Base-by-base conservation (phyloP, 2,888 invertebrate genomes). In the Stramonita haemastoma region DNA sequence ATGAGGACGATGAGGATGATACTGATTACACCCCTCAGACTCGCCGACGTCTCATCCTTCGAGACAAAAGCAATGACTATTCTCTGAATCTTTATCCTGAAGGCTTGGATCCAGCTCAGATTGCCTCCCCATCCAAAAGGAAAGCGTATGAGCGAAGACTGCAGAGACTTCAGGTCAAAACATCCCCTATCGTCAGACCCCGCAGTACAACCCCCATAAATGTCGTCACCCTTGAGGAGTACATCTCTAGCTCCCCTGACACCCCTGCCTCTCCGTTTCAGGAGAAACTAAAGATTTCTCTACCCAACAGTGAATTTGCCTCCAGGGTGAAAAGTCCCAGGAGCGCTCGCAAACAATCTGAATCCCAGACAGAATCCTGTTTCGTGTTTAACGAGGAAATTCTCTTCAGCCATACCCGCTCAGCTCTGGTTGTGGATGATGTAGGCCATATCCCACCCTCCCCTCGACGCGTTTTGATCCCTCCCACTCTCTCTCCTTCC, bases 191-290 rank as follows among this genome's bases (percentile, higher is more conserved):
- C 77, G 94, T 94, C 66, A 91, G 95, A 29, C 95, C 95, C 13
- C 90, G 95, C 17, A 95, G 95, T 88, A 94, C 93, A 15, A 94
- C 95, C 57, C 94, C 94, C 29, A 94, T 95, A 66, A 94, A 93
- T 92, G 93, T 95, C 77, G 92, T 93, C 32, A 94, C 94, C 57
- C 91, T 94, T 77, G 94, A 95, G 73, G 94, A 95, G 89, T 95
- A 95, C 92, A 93, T 92, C 32, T 90, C 89, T n/a, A 94, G 93
- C 87, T 94, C 94, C 13, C 94, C 94, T 32, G 94, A 94, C 87
- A 92, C 93, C 0, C 91, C 91, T 29, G 90, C 89, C 17, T 89
- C 90, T 13, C 90, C 90, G n/a, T 83, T 84, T 29, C 91, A 90
- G 77, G 94, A 94, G 88, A 95, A 94, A 91, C 90, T 95, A 22